Percentiles rank a stretch among this genome's conserved stretches.
phyloP scores from a whole-genome alignment of 2,888 invertebrate genomes.

The Amblyjoppa proteus region DNA sequence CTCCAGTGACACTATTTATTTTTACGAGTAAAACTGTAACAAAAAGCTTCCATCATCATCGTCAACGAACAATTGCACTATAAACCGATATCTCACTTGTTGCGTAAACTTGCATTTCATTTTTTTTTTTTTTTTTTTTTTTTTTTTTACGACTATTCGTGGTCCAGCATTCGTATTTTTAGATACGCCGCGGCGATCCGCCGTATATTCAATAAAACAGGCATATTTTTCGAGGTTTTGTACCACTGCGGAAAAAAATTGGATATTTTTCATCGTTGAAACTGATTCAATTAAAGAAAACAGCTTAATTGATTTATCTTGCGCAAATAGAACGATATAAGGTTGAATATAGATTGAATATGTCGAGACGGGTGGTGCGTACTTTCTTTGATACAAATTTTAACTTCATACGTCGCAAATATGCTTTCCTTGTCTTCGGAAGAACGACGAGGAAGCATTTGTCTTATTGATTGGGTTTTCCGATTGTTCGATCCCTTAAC shows the following conservation, averaged over 20 bases:
- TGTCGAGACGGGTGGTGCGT: neutral
- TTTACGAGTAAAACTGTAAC: conserved; percentile 66
- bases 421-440: conserved; percentile 39
- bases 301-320: neutral
- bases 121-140: conserved; percentile 29
- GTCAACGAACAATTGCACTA: conserved; percentile 63
- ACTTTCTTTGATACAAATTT: neutral
- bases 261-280: neutral
- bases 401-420: neutral
- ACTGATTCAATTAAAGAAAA: neutral
- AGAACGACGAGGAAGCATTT: conserved; percentile 64
- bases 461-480: conserved; percentile 9
- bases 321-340: neutral
- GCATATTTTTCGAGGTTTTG: neutral
- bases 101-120: conserved; percentile 31
- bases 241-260: neutral
- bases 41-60: conserved; percentile 60
- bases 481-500: conserved; percentile 17
- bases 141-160: conserved; percentile 55
- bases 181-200: conserved; percentile 33
- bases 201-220: conserved; percentile 41
- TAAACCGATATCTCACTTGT: conserved; percentile 54
- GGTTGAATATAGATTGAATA: neutral
- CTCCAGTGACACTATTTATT: conserved; percentile 58
- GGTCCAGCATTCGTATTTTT: conserved; percentile 62